Evolutionary conservation across 1,140 invertebrate genomes (phyloP), one percentile per base, ranked within the genome.

Genomic region (Gonatopus flavifemur): DNA sequence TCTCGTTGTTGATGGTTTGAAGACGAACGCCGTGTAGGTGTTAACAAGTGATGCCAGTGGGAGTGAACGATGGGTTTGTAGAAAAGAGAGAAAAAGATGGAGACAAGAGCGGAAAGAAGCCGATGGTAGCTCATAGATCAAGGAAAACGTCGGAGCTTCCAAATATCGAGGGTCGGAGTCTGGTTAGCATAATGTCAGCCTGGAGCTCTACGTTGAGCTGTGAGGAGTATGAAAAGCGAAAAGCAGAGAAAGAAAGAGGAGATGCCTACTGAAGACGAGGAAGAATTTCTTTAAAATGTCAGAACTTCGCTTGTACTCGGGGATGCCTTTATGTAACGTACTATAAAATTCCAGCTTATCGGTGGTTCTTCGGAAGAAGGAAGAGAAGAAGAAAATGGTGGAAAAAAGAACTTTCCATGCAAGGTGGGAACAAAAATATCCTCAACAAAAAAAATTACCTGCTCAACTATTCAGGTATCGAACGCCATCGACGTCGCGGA

Each of bases 281-380:
- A 44, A 59, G 67, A 69, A 71, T 70, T 72, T 71, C 67, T 74
- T 67, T 66, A 74, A 74, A 72, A 71, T 67, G 69, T 72, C 70
- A 71, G 64, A 62, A 52, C 35, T 22, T 32, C 40, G 43, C 12
- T n/a, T 35, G 22, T 36, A 47, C 21, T 31, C 38, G 15, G 25
- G 32, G 38, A 24, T 37, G 53, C 15, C 40, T 57, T 51, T 57
- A 50, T 49, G 42, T 41, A 18, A 0, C n/a, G 21, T 21, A 47
- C 28, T 37, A 33, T 62, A 61, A 62, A 61, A 62, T 57, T 61
- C 40, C 58, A 33, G 32, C 42, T 51, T 62, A 62, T 62, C 59
- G 59, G 48, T 35, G 47, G 47, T 49, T 41, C n/a, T n/a, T n/a
- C 30, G 22, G 30, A 18, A 16, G n/a, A 13, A 19, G 2, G 30